Evolutionary conservation across 2,113 vertebrate genomes (phyloP).

Genomic region (Tragelaphus scriptus): DNA sequence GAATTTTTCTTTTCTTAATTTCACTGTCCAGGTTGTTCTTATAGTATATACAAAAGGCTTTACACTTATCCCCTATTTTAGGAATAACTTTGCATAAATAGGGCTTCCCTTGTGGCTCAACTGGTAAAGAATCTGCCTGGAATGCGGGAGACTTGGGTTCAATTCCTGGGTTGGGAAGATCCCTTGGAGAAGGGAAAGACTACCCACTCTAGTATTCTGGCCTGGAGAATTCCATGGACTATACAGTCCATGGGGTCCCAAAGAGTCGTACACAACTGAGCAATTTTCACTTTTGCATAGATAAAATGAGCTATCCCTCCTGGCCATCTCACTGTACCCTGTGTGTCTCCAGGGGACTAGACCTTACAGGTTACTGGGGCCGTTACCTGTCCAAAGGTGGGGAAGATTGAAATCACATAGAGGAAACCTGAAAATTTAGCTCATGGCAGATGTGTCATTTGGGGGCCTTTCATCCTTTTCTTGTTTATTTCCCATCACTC

Average conservation of each 20-base stretch:
- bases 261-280: fast-evolving
- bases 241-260: fast-evolving
- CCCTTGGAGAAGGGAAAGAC: neutral
- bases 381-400: too few relatives aligned
- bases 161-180: neutral
- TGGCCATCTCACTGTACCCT: neutral
- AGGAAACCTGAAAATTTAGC: fast-evolving
- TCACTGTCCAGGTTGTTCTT: neutral
- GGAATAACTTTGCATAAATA: neutral
- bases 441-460: neutral
- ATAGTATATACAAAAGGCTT: neutral
- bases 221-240: neutral
- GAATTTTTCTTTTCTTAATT: neutral
- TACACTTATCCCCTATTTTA: too few relatives aligned
- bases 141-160: neutral
- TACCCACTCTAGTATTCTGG: neutral
- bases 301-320: neutral
- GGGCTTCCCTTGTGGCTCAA: neutral
- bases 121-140: neutral
- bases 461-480: neutral
- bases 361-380: neutral
- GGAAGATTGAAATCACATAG: neutral
- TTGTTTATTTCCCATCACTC: neutral
- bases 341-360: neutral
- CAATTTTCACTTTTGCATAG: neutral